Conservation (phyloP, 1,140 invertebrate species). For the Trypoxylus dichotomus region DNA sequence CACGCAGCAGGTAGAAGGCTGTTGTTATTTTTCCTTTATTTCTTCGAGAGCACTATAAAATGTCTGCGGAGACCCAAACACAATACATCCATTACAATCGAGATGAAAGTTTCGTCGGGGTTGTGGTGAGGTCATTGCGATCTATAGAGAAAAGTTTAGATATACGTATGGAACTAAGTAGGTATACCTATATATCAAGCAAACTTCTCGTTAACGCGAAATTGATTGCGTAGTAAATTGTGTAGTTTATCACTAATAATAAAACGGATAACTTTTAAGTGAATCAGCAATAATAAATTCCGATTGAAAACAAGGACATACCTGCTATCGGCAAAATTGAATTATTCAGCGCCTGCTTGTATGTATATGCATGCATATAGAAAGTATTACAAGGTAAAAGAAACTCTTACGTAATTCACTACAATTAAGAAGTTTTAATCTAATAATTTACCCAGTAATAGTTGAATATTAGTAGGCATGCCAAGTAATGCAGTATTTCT, state of each 20-base stretch:
- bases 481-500: neutral
- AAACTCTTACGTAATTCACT: conserved; percentile 16
- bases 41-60: neutral
- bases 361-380: neutral
- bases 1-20: neutral
- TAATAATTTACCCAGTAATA: conserved; percentile 8
- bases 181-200: neutral
- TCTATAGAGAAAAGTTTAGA: neutral
- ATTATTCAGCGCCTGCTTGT: conserved; percentile 7
- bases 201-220: neutral
- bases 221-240: neutral
- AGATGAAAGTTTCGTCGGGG: neutral
- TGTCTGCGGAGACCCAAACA: conserved; percentile 16
- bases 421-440: conserved; percentile 18
- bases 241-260: neutral
- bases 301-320: conserved; percentile 11
- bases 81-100: conserved; percentile 16
- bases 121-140: neutral
- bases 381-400: conserved; percentile 24
- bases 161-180: neutral
- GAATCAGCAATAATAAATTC: conserved; percentile 14
- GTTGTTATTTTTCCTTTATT: conserved; percentile 1
- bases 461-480: conserved; percentile 5
- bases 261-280: neutral
- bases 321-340: neutral